phyloP scores from a whole-genome alignment of 2,797 vertebrate species.

The Poecilia velifera region DNA sequence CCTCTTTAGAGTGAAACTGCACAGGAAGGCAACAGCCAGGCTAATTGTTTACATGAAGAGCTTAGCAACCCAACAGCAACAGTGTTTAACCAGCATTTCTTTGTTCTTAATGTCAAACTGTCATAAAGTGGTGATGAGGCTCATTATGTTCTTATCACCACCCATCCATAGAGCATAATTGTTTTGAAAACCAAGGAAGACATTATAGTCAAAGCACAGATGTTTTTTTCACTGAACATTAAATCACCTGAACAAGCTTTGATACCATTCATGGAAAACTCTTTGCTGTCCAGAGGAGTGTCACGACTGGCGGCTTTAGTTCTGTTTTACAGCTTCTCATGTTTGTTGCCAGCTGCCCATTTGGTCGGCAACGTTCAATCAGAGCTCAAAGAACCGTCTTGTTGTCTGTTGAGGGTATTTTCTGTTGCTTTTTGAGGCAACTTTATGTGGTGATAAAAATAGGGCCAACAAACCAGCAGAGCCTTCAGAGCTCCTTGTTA shows the following conservation, averaged over 20 bases:
- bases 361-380: constrained; percentile 66
- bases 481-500: constrained; percentile 74
- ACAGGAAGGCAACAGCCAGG: no score
- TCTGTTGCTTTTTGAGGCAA: constrained; percentile 67
- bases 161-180: background rate
- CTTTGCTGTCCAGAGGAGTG: background rate
- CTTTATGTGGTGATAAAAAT: constrained; percentile 80
- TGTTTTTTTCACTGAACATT: background rate
- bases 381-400: constrained; percentile 64
- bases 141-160: background rate
- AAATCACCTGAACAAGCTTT: background rate
- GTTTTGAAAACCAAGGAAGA: background rate
- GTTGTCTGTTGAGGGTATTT: constrained; percentile 64
- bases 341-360: constrained; percentile 54
- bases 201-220: background rate
- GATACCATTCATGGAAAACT: background rate
- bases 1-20: no score
- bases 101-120: background rate
- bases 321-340: constrained; percentile 55
- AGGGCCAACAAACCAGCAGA: constrained; percentile 74
- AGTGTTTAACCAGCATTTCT: background rate
- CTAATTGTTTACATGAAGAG: background rate
- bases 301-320: constrained; percentile 2
- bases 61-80: background rate
- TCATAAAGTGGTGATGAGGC: background rate